phyloP scores from a whole-genome alignment of 2,113 vertebrate species.

The Seriola dumerili region DNA sequence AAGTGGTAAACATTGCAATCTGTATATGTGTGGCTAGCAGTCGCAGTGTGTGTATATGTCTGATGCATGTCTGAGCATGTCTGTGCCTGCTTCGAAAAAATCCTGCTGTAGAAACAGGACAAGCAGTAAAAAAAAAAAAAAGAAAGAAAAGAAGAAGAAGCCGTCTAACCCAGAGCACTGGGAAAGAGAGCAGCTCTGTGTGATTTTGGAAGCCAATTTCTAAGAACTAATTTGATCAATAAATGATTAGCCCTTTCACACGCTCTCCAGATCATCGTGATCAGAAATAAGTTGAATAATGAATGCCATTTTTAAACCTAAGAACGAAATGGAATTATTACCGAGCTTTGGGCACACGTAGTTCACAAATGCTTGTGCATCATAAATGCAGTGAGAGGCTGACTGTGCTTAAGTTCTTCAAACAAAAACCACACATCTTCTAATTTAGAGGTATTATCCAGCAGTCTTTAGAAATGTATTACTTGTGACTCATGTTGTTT shows the following conservation, averaged over 20 bases:
- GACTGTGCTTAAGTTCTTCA: neutral
- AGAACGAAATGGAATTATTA: conserved; percentile 21
- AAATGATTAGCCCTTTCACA: conserved; percentile 24
- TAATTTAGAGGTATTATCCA: neutral
- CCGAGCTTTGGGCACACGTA: neutral
- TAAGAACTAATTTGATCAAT: conserved; percentile 53
- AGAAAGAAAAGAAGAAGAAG: neutral
- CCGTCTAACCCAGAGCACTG: neutral
- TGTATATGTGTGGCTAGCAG: neutral
- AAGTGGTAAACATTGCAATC: conserved; percentile 12
- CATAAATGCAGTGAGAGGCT: neutral
- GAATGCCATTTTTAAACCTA: conserved; percentile 26
- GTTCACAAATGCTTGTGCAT: neutral
- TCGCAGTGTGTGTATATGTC: neutral
- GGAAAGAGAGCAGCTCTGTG: neutral
- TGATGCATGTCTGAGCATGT: conserved; percentile 1
- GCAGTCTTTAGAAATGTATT: neutral
- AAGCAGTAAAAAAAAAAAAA: neutral
- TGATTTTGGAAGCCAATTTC: conserved; percentile 46
- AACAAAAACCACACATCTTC: neutral
- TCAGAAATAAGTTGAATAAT: conserved; percentile 45
- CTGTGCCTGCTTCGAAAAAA: neutral
- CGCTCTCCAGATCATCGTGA: conserved; percentile 5
- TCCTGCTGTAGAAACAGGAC: neutral
- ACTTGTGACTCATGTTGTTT: neutral